Base-by-base conservation (phyloP, 1,140 invertebrate species). In the Ceratitis capitata region DNA sequence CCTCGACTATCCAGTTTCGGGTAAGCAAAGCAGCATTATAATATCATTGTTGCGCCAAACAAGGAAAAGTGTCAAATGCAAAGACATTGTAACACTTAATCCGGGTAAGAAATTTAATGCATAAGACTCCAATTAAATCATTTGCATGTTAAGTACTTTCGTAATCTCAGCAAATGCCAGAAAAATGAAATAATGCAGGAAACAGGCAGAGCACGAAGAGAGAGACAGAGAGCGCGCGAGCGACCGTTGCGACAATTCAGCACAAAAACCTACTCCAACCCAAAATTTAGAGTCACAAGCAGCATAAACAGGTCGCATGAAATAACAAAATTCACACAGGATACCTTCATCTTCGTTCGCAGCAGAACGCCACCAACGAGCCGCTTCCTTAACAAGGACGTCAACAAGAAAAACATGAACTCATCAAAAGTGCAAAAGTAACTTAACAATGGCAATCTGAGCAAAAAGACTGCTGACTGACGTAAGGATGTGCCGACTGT, bases 371-470 rank as follows among this genome's bases (percentile, higher is more conserved):
- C 58, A 61, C 58, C 26, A 61, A 61, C 58, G 23, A 32, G 58
- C 58, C 7, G 10, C 3, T 29, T 29, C 45, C 58, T 61, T 29
- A 61, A 61, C 19, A 61, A 61, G 23, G 58, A 61, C 58, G 58
- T 61, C 58, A 61, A 61, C 58, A 32, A 61, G 58, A 61, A 61
- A 61, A 61, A 14, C 58, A 29, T 61, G 26, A 61, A 61, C 58
- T 61, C 26, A 61, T 61, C 58, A 61, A 61, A 61, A 61, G 58
- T 61, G 58, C 58, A 61, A 32, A 61, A 61, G 58, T 26, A 61
- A 61, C 58, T 61, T 61, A 61, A 61, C 58, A 61, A 61, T 61
- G 58, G 58, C 58, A 61, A 61, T 61, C 58, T 61, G 58, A 61
- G 23, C 12, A 61, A 61, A 61, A 61, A 56, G 19, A 23, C 10